A percentile compares a stretch with the other conserved stretches of the same genome.
Evolutionary conservation across 2,797 vertebrate species (phyloP).

Genomic region (Coregonus sp.): DNA sequence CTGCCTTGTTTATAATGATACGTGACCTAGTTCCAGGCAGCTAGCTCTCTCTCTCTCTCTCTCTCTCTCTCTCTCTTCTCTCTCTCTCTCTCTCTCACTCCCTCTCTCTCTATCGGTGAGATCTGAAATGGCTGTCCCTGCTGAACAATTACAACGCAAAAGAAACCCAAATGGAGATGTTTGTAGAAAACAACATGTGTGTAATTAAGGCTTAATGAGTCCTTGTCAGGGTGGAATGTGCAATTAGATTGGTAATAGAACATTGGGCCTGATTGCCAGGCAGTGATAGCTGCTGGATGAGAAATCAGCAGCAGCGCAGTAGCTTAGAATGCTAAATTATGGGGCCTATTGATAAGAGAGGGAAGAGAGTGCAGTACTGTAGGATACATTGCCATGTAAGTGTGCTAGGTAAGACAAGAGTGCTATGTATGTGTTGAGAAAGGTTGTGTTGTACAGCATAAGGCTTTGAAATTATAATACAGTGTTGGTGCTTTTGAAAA

Average conservation of each 20-base stretch:
- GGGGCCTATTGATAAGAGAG: constrained; percentile 47
- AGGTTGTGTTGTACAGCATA: not conserved
- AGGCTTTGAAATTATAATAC: not conserved
- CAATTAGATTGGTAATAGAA: constrained; percentile 93
- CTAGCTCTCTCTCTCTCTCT: constrained; percentile 28
- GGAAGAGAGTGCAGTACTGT: constrained; percentile 22
- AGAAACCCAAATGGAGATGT: constrained; percentile 98
- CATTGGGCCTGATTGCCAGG: constrained; percentile 79
- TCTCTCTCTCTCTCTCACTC: constrained; percentile 32
- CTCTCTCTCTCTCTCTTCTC: not conserved
- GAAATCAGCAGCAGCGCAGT: constrained; percentile 68
- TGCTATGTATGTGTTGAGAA: constrained; percentile 31
- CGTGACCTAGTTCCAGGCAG: constrained; percentile 80
- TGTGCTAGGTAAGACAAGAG: constrained; percentile 31
- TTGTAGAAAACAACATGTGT: constrained; percentile 99
- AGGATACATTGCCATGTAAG: constrained; percentile 40
- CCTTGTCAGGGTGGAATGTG: constrained; percentile 99
- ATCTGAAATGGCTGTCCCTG: constrained; percentile 81
- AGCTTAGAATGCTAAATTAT: constrained; percentile 65
- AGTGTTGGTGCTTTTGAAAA: not conserved
- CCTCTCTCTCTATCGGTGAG: constrained; percentile 43
- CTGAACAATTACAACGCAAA: constrained; percentile 92
- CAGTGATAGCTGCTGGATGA: constrained; percentile 67
- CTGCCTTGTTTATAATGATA: constrained; percentile 76
- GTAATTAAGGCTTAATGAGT: constrained; percentile 99